These are phyloP conservation scores for Pandemis cinnamomeana DNA, from an alignment of 2,888 invertebrate species.

Conservation along the genomic window DNA sequence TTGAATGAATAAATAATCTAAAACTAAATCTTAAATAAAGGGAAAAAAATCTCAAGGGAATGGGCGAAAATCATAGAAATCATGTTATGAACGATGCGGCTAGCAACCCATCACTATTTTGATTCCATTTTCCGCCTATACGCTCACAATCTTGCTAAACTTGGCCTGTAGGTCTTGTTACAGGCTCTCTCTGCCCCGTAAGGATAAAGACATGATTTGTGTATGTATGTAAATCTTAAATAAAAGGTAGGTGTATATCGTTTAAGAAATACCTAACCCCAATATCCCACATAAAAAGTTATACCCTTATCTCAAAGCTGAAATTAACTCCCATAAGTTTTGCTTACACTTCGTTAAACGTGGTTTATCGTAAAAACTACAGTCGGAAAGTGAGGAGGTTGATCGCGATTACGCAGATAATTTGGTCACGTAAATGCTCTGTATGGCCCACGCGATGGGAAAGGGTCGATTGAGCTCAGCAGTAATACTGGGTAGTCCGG, in stretches of 20 bases:
- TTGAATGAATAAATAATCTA: no score
- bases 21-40: no score
- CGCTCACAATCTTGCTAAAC: no score
- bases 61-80: no score
- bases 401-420: conserved; percentile 16
- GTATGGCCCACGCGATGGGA: not conserved
- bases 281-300: not conserved
- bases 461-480: not conserved
- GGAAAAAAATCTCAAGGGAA: no score
- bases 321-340: not conserved
- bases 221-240: no score
- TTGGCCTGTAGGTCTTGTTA: no score
- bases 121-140: no score
- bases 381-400: conserved; percentile 5
- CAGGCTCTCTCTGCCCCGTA: no score
- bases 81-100: no score
- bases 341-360: conserved; percentile 3
- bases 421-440: conserved; percentile 11
- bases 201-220: no score
- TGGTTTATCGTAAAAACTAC: conserved; percentile 14
- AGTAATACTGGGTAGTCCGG: not conserved
- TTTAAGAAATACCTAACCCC: not conserved
- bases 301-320: not conserved
- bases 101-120: no score
- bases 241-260: not conserved